A percentile compares a stretch with the other conserved stretches of the same genome.
phyloP scores from a whole-genome alignment of 2,113 vertebrate genomes.

The Cephalopholis sonnerati region DNA sequence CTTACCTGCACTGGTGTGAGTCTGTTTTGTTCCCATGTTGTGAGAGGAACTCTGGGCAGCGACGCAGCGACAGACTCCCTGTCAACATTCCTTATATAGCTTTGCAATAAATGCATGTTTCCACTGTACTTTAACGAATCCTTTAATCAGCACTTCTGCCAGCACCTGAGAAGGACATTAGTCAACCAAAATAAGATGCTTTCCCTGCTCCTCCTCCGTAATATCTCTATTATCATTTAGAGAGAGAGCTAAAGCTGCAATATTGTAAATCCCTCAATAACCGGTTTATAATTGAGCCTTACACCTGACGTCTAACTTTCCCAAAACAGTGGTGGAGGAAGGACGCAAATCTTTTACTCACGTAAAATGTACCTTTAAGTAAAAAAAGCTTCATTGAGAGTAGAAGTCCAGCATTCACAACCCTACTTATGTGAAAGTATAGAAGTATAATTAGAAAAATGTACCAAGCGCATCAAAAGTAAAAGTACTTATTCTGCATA shows the following conservation, averaged over 20 bases:
- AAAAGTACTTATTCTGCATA: too few relatives aligned
- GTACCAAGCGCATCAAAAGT: too few relatives aligned
- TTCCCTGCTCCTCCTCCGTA: conserved; percentile 51
- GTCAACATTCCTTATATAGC: conserved; percentile 66
- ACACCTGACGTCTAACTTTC: conserved; percentile 67
- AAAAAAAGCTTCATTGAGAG: too few relatives aligned
- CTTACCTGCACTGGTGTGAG: conserved; percentile 66
- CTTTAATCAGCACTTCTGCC: conserved; percentile 60
- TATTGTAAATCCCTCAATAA: conserved; percentile 73
- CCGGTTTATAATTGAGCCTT: conserved; percentile 57
- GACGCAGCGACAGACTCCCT: conserved; percentile 4
- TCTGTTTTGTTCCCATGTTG: conserved; percentile 67
- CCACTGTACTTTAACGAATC: conserved; percentile 61
- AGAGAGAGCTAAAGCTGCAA: conserved; percentile 71
- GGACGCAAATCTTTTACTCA: conserved; percentile 21
- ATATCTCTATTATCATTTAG: conserved; percentile 67
- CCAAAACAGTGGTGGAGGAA: conserved; percentile 52
- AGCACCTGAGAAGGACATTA: conserved; percentile 64
- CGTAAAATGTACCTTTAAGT: background rate
- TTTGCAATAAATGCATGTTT: conserved; percentile 40
- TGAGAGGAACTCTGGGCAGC: conserved; percentile 34
- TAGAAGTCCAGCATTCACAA: too few relatives aligned
- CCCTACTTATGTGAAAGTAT: too few relatives aligned
- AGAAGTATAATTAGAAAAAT: too few relatives aligned
- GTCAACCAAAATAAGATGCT: conserved; percentile 79